phyloP scores from a whole-genome alignment of 2,797 vertebrate species.

The Lerista edwardsae region DNA sequence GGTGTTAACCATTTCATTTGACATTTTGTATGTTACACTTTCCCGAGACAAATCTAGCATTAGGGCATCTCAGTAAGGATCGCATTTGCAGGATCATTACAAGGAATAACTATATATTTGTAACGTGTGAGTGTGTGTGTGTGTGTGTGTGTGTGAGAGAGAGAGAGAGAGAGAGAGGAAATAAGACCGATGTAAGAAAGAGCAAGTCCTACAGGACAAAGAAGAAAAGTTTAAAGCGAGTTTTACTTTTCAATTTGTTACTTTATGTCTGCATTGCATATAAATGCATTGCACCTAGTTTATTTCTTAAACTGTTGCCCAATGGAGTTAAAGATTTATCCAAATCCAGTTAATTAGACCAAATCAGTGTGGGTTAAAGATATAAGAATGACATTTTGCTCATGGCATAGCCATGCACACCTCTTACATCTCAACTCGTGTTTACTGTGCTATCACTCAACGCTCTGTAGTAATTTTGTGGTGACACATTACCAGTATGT shows the following conservation, averaged over 20 bases:
- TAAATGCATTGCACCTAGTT: neutral
- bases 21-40: neutral
- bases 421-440: neutral
- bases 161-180: too few relatives aligned
- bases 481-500: neutral
- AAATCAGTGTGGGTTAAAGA: neutral
- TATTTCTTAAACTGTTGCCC: neutral
- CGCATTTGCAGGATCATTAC: neutral
- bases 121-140: too few relatives aligned
- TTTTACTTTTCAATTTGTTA: slow-evolving; percentile 18
- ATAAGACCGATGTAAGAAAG: neutral
- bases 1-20: neutral
- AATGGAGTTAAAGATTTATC: neutral
- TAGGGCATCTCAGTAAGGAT: neutral
- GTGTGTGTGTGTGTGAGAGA: too few relatives aligned
- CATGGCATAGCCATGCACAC: neutral
- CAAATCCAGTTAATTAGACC: neutral
- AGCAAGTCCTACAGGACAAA: slow-evolving; percentile 3
- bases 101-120: neutral
- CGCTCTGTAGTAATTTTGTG: neutral
- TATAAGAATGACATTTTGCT: neutral
- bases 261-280: neutral
- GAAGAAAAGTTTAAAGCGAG: slow-evolving; percentile 26
- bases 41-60: neutral
- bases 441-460: neutral